Evolutionary conservation across 2,888 invertebrate genomes (phyloP).

Genomic region (Dorcus hopei): DNA sequence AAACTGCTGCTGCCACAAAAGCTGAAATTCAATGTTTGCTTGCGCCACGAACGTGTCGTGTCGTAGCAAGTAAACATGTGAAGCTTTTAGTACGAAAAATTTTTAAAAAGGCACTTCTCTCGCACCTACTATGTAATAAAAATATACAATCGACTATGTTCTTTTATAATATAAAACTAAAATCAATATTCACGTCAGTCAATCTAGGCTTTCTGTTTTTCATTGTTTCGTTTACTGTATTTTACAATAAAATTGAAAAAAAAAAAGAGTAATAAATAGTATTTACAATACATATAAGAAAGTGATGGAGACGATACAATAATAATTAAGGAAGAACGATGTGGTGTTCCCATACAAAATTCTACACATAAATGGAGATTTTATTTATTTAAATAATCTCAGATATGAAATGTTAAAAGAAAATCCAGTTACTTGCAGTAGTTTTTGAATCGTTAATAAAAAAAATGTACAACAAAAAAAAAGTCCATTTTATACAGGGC

Average conservation of each 20-base stretch:
- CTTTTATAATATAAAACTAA: not conserved
- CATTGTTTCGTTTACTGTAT: not conserved
- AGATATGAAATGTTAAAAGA: no score
- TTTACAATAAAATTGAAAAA: not conserved
- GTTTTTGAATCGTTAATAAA: no score
- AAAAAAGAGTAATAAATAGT: not conserved
- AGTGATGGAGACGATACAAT: not conserved
- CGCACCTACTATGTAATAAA: conserved; percentile 1
- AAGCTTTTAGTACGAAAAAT: not conserved
- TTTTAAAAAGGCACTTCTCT: not conserved
- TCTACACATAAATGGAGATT: no score
- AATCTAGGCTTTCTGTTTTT: not conserved
- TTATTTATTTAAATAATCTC: no score
- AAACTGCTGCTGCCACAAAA: no score
- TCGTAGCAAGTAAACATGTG: no score
- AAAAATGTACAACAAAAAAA: no score
- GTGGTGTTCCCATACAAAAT: no score
- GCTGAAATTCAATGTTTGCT: no score
- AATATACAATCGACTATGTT: not conserved
- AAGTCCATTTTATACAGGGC: no score
- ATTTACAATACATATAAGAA: not conserved
- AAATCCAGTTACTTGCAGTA: no score
- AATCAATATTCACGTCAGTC: conserved; percentile 1
- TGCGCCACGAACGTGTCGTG: no score
- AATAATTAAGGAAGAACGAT: not conserved